phyloP scores from a whole-genome alignment of 37 sponge, comb jelly and placozoan genomes.

The Amphimedon queenslandica region DNA sequence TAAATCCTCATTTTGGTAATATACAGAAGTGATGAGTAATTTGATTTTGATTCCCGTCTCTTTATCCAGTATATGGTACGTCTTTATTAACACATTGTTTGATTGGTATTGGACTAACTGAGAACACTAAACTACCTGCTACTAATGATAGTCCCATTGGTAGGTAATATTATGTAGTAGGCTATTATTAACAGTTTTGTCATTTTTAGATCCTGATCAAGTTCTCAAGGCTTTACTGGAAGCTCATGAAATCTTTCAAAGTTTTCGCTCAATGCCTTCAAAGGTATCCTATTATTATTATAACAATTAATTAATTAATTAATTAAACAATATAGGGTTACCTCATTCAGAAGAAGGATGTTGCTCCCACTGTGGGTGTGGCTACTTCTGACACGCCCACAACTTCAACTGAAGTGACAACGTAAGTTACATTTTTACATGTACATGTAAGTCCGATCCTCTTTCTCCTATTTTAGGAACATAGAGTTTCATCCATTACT shows the following conservation, averaged over 20 bases:
- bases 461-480: slow-evolving; percentile 48
- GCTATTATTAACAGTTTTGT: no score
- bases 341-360: slow-evolving; percentile 47
- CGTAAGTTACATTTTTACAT: not conserved
- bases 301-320: not conserved
- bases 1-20: slow-evolving; percentile 89
- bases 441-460: no score
- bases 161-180: no score
- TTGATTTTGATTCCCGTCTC: no score
- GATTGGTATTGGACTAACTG: slow-evolving; percentile 60
- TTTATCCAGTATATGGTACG: slow-evolving; percentile 77
- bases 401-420: not conserved
- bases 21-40: no score
- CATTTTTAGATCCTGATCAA: slow-evolving; percentile 46
- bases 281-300: slow-evolving; percentile 47
- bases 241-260: slow-evolving; percentile 40
- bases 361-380: slow-evolving; percentile 17
- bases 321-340: slow-evolving; percentile 26
- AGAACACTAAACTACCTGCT: slow-evolving; percentile 63
- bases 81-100: slow-evolving; percentile 80
- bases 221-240: slow-evolving; percentile 47
- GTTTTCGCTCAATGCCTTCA: slow-evolving; percentile 23
- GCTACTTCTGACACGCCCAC: no score
- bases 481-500: slow-evolving; percentile 86
- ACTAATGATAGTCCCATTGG: no score